phyloP scores from a whole-genome alignment of 2,113 vertebrate species.

The Willisornis vidua region DNA sequence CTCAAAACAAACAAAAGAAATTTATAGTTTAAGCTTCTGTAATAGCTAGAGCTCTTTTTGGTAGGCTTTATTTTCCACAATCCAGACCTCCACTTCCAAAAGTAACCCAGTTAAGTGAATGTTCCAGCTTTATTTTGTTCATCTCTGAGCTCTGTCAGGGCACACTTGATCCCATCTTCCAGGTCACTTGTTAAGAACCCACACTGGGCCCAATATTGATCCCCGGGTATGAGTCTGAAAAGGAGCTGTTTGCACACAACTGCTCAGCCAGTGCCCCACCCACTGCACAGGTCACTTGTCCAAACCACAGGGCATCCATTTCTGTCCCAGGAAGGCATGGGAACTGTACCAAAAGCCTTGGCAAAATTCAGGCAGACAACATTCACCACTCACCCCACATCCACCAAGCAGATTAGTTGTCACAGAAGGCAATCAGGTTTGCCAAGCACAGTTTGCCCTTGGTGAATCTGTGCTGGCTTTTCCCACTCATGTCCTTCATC shows the following conservation, averaged over 20 bases:
- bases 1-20: background rate
- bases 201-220: background rate
- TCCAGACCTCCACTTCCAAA: background rate
- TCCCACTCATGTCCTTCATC: background rate
- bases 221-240: background rate
- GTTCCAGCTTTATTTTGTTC: background rate
- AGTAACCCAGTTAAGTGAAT: background rate
- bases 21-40: background rate
- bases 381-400: background rate
- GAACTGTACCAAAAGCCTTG: background rate
- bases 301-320: background rate
- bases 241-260: background rate
- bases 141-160: background rate
- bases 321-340: background rate
- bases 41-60: background rate
- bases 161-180: background rate
- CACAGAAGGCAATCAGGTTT: fast-evolving
- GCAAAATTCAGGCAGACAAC: background rate
- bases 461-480: background rate
- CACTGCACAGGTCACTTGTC: background rate
- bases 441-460: too few relatives aligned
- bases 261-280: background rate
- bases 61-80: background rate
- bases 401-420: background rate
- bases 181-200: background rate